Conservation (phyloP, 2,888 invertebrate genomes). For the Caenorhabditis sulstoni region DNA sequence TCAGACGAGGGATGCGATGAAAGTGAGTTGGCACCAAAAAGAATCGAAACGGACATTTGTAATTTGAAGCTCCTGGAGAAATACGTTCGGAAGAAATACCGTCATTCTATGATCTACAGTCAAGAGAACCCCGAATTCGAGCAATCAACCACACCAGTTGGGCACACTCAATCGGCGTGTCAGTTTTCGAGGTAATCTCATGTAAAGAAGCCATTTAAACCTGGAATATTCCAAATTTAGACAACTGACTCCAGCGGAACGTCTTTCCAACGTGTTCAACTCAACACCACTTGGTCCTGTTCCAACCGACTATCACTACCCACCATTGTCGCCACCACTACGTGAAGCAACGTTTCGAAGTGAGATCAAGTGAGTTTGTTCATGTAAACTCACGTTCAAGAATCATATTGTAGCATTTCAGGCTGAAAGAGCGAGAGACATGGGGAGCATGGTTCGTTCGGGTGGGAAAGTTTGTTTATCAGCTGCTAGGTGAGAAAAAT, state of each 20-base stretch:
- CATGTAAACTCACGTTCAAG: not conserved
- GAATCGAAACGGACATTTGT: no score
- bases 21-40: constrained; percentile 42
- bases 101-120: constrained; percentile 27
- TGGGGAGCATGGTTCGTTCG: constrained; percentile 49
- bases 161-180: constrained; percentile 57
- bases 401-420: constrained; percentile 8
- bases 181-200: constrained; percentile 48
- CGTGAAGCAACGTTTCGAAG: constrained; percentile 53
- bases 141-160: constrained; percentile 36
- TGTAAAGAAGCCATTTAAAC: not conserved
- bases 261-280: constrained; percentile 53
- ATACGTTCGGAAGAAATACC: constrained; percentile 55
- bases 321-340: constrained; percentile 27
- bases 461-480: constrained; percentile 38
- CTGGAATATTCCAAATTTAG: constrained; percentile 17
- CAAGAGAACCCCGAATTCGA: constrained; percentile 37
- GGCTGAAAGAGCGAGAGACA: constrained; percentile 46
- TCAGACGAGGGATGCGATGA: constrained; percentile 67
- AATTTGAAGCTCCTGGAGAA: constrained; percentile 63
- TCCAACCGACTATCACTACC: constrained; percentile 15
- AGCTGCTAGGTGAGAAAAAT: constrained; percentile 28
- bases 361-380: constrained; percentile 59
- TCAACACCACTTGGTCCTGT: constrained; percentile 35
- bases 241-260: constrained; percentile 49